Percentiles rank a stretch among this genome's conserved stretches.
These are phyloP conservation scores for Unio pictorum DNA, from an alignment of 2,888 invertebrate genomes.

Conservation along the genomic window DNA sequence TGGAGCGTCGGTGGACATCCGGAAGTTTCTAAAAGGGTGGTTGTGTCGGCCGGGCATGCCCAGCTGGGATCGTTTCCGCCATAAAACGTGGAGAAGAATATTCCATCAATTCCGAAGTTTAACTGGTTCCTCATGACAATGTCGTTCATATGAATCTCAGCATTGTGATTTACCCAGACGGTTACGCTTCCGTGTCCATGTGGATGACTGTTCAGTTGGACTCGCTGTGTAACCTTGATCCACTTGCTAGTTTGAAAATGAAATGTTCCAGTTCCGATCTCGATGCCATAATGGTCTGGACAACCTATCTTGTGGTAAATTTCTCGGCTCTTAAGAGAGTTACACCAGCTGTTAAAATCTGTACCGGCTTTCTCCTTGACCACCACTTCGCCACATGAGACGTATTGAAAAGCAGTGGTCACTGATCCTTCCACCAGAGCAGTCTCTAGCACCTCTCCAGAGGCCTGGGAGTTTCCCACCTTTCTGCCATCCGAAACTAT, in stretches of 20 bases:
- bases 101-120: slow-evolving; percentile 36
- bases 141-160: slow-evolving; percentile 26
- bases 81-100: slow-evolving; percentile 56
- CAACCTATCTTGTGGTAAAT: slow-evolving; percentile 9
- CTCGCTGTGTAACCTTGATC: slow-evolving; percentile 45
- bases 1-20: slow-evolving; percentile 13
- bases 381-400: slow-evolving; percentile 54
- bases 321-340: not conserved
- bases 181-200: slow-evolving; percentile 38
- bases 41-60: slow-evolving; percentile 42
- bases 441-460: slow-evolving; percentile 39
- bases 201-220: slow-evolving; percentile 43
- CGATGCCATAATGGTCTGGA: slow-evolving; percentile 4
- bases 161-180: slow-evolving; percentile 37
- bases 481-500: slow-evolving; percentile 19
- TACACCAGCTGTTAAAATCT: slow-evolving; percentile 12
- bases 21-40: slow-evolving; percentile 40
- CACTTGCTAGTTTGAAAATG: slow-evolving; percentile 30
- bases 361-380: slow-evolving; percentile 34
- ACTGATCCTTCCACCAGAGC: slow-evolving; percentile 47
- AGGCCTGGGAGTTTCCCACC: slow-evolving; percentile 56
- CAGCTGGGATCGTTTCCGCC: slow-evolving; percentile 41
- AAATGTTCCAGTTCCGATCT: slow-evolving; percentile 24
- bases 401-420: slow-evolving; percentile 51
- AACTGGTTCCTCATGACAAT: slow-evolving; percentile 35